Percentiles rank a stretch among this genome's conserved stretches.
Evolutionary conservation across 1,140 invertebrate species (phyloP).

Genomic region (Macrostomum lignano): DNA sequence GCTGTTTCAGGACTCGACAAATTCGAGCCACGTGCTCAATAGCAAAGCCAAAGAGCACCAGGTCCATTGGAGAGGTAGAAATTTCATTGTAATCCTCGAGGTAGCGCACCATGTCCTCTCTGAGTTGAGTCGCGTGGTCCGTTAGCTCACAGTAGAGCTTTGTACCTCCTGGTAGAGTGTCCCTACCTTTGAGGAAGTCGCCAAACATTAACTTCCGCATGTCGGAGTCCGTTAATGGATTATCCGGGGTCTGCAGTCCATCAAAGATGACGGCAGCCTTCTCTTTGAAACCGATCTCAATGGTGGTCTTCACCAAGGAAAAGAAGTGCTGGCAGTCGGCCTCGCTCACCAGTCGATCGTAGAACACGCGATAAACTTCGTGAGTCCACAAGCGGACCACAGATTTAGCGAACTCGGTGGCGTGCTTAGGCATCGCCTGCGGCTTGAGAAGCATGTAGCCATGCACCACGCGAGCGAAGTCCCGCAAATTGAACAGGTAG

Average conservation of each 20-base stretch:
- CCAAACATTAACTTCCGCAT: constrained; percentile 55
- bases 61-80: constrained; percentile 38
- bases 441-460: constrained; percentile 19
- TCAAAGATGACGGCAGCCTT: constrained; percentile 18
- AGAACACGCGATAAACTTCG: constrained; percentile 27
- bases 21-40: constrained; percentile 74
- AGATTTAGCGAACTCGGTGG: constrained; percentile 16
- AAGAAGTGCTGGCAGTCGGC: constrained; percentile 18
- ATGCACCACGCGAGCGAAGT: constrained; percentile 28
- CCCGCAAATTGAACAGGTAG: constrained; percentile 27
- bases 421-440: constrained; percentile 11
- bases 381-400: constrained; percentile 22
- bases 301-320: constrained; percentile 11
- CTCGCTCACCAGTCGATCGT: constrained; percentile 23
- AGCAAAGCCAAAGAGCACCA: constrained; percentile 54
- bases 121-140: too few relatives aligned
- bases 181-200: constrained; percentile 57
- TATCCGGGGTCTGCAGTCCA: constrained; percentile 13
- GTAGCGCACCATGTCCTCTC: constrained; percentile 47
- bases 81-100: constrained; percentile 45
- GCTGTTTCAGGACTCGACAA: constrained; percentile 58
- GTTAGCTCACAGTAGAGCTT: too few relatives aligned
- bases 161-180: too few relatives aligned
- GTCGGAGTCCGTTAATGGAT: constrained; percentile 34
- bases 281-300: constrained; percentile 21